phyloP scores from a whole-genome alignment of 2,797 vertebrate species.

The Scolopax bukidnonensis region DNA sequence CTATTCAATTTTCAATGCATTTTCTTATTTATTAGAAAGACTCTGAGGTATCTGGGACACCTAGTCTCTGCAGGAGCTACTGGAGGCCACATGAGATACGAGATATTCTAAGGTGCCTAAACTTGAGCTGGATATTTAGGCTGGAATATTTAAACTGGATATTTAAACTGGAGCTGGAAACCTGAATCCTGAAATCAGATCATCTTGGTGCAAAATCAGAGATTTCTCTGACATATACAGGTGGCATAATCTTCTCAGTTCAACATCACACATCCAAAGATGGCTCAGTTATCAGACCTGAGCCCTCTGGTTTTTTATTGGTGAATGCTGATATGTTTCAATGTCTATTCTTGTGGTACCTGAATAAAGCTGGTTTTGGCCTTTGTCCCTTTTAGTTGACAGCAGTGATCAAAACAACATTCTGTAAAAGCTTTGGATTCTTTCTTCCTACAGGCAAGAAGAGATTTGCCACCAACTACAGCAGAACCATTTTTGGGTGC shows the following conservation, averaged over 20 bases:
- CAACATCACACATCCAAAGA: neutral
- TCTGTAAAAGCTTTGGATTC: neutral
- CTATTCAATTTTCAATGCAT: neutral
- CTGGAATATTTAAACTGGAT: neutral
- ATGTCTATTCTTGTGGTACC: neutral
- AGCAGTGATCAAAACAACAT: neutral
- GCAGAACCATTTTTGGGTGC: neutral
- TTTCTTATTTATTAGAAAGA: neutral
- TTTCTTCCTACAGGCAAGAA: neutral
- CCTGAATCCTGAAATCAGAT: neutral
- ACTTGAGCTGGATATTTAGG: neutral
- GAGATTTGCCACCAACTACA: slow-evolving; percentile 39
- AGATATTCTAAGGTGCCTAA: neutral
- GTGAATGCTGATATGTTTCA: neutral
- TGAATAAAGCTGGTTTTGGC: neutral
- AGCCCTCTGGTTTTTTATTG: neutral
- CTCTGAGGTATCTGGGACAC: neutral
- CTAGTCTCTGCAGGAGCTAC: neutral
- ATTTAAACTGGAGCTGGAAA: neutral
- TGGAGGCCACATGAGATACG: neutral
- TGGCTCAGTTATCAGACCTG: neutral
- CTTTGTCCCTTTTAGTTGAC: neutral
- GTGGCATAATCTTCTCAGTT: neutral
- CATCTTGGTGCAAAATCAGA: neutral
- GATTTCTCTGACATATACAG: neutral